A percentile compares a stretch with the other conserved stretches of the same genome.
Conservation (phyloP, 2,113 vertebrate species). For the Saimiri boliviensis region DNA sequence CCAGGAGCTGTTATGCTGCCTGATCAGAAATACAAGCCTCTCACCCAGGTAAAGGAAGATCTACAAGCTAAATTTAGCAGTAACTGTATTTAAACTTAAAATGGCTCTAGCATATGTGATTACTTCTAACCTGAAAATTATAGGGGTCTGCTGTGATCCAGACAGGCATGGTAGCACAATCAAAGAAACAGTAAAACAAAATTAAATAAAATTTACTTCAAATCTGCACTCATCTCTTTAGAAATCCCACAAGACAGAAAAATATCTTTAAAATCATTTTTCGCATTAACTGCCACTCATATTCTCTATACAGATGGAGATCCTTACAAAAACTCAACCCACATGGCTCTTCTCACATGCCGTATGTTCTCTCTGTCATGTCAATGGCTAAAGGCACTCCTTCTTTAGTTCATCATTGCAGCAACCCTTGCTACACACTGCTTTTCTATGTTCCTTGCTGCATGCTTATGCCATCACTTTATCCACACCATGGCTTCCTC, state of each 20-base stretch:
- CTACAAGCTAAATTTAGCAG: not conserved
- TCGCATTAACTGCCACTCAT: not conserved
- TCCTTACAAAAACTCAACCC: not conserved
- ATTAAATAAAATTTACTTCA: constrained; percentile 37
- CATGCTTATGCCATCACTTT: not conserved
- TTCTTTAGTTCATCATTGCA: not conserved
- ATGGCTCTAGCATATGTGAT: not conserved
- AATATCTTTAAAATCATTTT: not conserved
- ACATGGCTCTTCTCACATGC: not conserved
- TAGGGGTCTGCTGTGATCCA: not conserved
- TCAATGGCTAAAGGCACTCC: not conserved
- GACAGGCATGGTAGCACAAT: not conserved
- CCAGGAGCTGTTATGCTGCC: not conserved
- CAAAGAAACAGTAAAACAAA: constrained; percentile 45
- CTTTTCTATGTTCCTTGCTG: not conserved
- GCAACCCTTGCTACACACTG: not conserved
- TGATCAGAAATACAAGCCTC: not conserved
- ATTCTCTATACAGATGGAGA: not conserved
- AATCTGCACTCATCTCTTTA: not conserved
- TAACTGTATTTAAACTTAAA: not conserved
- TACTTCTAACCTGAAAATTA: constrained; percentile 41
- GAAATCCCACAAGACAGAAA: not conserved
- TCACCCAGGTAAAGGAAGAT: not conserved
- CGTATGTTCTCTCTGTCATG: not conserved
- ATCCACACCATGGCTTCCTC: not conserved